Evolutionary conservation across 2,888 invertebrate genomes (phyloP), one percentile per base, ranked within the genome.

Genomic region (Pasiphila rectangulata): DNA sequence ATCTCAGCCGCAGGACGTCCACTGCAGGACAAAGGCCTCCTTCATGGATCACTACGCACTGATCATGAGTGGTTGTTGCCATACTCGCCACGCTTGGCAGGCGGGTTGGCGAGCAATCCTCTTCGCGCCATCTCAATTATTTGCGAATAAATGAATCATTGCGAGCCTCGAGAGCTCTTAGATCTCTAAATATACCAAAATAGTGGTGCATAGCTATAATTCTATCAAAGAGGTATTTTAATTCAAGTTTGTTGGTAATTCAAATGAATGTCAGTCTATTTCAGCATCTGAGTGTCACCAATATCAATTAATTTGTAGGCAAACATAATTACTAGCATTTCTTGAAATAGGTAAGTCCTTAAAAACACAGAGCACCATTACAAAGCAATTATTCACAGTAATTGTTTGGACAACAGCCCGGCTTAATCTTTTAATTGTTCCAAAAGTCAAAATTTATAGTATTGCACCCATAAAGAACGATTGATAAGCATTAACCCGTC

Each of bases 391-490:
- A 40, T 41, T 37, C 20, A 10, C 15, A 32, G 9, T 34, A 40
- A 41, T 45, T 38, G 25, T 42, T 35, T 21, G 25, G 36, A 27
- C 35, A 29, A 13, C 17, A 29, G 24, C 41, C 38, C 7, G 2
- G 13, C 7, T 6, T 45, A 46, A 50, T 50, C 49, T 37, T 21
- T 20, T 45, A 45, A 45, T 16, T 30, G 45, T 17, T 21, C 37
- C 32, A 29, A 15, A 12, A 41, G 45, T 50, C 41, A 37, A 40
- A 50, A 50, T 50, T 41, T 50, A 50, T 50, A 12, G 40, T 27
- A 45, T 50, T 37, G 34, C 30, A 17, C 32, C 27, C 13, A 38
- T 50, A 50, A 56, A 51, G 41, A 54, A 27, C 44, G 43, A 51
- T 46, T 32, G 37, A 36, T 38, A 29, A 44, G 46, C 24, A 35